Base-by-base conservation (phyloP, 2,888 invertebrate species). In the Lasius fuliginosus region DNA sequence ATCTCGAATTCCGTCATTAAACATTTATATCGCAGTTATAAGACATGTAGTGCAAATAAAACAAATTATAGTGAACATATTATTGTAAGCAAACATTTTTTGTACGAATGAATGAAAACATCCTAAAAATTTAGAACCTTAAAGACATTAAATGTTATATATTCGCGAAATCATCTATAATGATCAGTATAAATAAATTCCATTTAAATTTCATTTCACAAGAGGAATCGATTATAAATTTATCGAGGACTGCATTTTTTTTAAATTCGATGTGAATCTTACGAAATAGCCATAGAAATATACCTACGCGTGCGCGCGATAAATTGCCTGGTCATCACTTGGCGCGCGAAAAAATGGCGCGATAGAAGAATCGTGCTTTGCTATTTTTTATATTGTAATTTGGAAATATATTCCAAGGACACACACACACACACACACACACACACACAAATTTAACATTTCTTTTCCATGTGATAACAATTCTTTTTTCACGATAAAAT, bases 281-380 rank as follows among this genome's bases (percentile, higher is more conserved):
- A 46, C 58, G 58, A 79, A 69, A 79, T 42, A 30, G n/a, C 42
- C 36, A 27, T 12, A 15, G 58, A 30, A 30, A 27, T 33, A 46
- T 36, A n/a, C n/a, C n/a, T n/a, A 46, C 74, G 79, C 74, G 71
- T 73, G 74, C 58, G 79, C 79, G 79, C 46, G 30, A 18, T 27
- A 79, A 79, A 60, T 79, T 79, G 73, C 79, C 74, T 79, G 79
- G 74, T 79, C 79, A 79, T 79, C 79, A 42, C 71, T 79, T 79
- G 18, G 73, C 79, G 73, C 79, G 79, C 79, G 46, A 79, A 79
- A 77, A 11, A 79, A 79, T 73, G 74, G 46, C 74, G 60, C 76
- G 68, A 68, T 27, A 40, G 42, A 46, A 79, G 18, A 53, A 9
- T 69, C 33, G 8, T 12, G 42, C 15, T 42, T 12, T 46, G 15